A percentile compares a stretch with the other conserved stretches of the same genome.
phyloP scores from a whole-genome alignment of 1,140 invertebrate genomes.

The Drosophila takahashii region DNA sequence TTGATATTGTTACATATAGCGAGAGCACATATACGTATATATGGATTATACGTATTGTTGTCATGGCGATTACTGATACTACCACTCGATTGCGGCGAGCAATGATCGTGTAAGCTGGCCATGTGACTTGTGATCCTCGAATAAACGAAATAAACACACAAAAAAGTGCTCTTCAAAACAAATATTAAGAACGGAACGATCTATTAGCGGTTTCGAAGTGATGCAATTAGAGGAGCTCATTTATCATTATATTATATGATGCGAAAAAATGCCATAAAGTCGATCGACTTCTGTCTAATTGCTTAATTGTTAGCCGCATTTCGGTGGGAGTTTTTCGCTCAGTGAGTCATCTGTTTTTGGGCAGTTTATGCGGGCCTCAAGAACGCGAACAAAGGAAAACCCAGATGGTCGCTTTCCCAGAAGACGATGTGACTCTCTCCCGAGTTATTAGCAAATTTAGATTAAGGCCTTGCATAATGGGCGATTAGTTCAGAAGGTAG shows the following conservation, averaged over 20 bases:
- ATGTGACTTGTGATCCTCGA: conserved; percentile 55
- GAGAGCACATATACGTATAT: background rate
- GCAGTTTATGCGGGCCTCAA: background rate
- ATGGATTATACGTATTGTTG: conserved; percentile 19
- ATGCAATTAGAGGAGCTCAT: conserved; percentile 8
- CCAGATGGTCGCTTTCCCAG: background rate
- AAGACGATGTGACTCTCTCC: conserved; percentile 20
- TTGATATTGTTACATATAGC: conserved; percentile 15
- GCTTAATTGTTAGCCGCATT: conserved; percentile 33
- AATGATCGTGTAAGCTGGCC: conserved; percentile 63
- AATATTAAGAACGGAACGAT: conserved; percentile 8
- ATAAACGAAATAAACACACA: conserved; percentile 7
- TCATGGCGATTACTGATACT: conserved; percentile 52
- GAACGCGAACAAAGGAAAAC: background rate
- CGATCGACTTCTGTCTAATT: conserved; percentile 28
- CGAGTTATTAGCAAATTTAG: conserved; percentile 3
- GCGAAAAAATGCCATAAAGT: conserved; percentile 13
- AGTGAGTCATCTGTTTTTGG: conserved; percentile 11
- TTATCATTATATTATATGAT: conserved; percentile 20
- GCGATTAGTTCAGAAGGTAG: conserved; percentile 24
- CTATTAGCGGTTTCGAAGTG: conserved; percentile 12
- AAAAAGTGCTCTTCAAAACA: background rate
- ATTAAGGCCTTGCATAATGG: conserved; percentile 37
- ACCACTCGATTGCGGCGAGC: conserved; percentile 50
- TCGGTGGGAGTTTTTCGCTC: conserved; percentile 22